phyloP scores from a whole-genome alignment of 23 tunicate species.

The Ascidia mentula region DNA sequence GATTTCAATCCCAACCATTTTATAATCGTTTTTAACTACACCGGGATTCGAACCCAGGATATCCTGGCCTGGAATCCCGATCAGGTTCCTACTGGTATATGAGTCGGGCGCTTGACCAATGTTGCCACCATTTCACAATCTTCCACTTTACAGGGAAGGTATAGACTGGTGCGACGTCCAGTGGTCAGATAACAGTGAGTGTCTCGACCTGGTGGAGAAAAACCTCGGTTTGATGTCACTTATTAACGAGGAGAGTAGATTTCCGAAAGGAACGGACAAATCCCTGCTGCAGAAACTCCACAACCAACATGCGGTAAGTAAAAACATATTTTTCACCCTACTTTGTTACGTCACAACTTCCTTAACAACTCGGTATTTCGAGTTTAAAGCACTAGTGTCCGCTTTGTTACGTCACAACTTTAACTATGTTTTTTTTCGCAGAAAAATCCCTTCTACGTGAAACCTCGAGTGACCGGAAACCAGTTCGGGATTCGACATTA shows the following conservation, averaged over 20 bases:
- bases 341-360: background rate
- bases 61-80: no score
- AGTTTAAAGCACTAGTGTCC: no score
- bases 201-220: conserved; percentile 88
- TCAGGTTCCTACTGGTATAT: no score
- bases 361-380: background rate
- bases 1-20: no score
- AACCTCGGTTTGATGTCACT: conserved; percentile 85
- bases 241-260: conserved; percentile 92
- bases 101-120: no score
- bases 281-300: conserved; percentile 83
- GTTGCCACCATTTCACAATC: no score
- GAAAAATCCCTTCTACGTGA: conserved; percentile 80
- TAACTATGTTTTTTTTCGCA: conserved; percentile 32
- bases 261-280: conserved; percentile 91
- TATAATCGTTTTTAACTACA: no score
- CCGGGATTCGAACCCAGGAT: no score
- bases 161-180: conserved; percentile 95
- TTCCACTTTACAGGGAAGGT: conserved; percentile 84
- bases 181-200: conserved; percentile 91
- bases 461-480: conserved; percentile 70
- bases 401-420: no score
- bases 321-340: background rate
- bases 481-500: conserved; percentile 86
- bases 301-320: conserved; percentile 80